Percentiles rank a stretch among this genome's conserved stretches.
Conservation (phyloP, 2,113 vertebrate species). For the Takifugu bimaculatus region DNA sequence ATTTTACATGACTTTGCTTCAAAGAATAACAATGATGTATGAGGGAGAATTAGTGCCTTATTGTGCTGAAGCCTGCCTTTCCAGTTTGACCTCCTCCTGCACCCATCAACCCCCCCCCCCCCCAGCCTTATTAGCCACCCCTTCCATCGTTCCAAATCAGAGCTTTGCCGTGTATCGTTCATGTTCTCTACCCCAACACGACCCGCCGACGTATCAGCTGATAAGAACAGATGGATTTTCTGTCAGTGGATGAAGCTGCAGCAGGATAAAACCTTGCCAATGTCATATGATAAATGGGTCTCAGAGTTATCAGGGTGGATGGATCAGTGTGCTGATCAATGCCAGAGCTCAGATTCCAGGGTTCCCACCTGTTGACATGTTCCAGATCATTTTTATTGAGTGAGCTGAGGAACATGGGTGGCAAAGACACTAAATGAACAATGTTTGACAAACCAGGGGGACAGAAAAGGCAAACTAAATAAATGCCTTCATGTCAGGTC, state of each 20-base stretch:
- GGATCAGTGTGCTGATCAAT: constrained; percentile 66
- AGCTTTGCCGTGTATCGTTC: constrained; percentile 39
- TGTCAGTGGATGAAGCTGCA: constrained; percentile 46
- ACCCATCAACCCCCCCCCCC: neutral
- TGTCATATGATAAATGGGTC: constrained; percentile 59
- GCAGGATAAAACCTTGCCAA: constrained; percentile 36
- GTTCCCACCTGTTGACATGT: too few species aligned
- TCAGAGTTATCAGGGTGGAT: constrained; percentile 54
- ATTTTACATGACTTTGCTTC: constrained; percentile 13
- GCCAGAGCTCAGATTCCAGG: constrained; percentile 47
- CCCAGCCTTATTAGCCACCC: constrained; percentile 7
- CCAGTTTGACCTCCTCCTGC: neutral
- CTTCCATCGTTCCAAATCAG: constrained; percentile 50
- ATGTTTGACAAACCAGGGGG: too few species aligned
- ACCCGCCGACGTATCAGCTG: constrained; percentile 55
- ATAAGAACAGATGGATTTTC: constrained; percentile 69
- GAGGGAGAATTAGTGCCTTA: constrained; percentile 13
- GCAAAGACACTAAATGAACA: too few species aligned
- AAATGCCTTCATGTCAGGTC: too few species aligned
- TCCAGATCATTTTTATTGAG: too few species aligned
- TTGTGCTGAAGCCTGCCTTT: neutral
- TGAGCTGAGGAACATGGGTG: too few species aligned
- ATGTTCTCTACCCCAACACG: constrained; percentile 37
- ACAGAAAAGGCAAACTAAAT: too few species aligned
- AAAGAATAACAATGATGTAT: constrained; percentile 16